Conservation (phyloP, 2,888 invertebrate species). For the Agrotis ipsilon region DNA sequence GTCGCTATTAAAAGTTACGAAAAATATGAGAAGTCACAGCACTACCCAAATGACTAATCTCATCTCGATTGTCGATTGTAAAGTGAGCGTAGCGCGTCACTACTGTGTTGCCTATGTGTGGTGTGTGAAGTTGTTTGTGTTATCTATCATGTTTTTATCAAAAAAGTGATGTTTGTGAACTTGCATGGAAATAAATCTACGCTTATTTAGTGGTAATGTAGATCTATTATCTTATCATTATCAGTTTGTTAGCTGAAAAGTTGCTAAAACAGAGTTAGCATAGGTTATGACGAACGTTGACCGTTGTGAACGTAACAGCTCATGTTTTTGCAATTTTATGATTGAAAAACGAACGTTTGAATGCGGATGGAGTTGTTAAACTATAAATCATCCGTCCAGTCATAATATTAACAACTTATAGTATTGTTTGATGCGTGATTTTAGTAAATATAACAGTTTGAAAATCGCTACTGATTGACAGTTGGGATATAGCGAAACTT, state of each 20-base stretch:
- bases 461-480: conserved; percentile 56
- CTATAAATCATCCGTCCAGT: conserved; percentile 54
- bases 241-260: conserved; percentile 75
- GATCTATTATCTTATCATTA: conserved; percentile 82
- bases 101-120: conserved; percentile 79
- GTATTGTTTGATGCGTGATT: conserved; percentile 37
- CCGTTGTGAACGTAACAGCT: conserved; percentile 69
- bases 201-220: conserved; percentile 87
- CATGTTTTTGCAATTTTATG: conserved; percentile 86
- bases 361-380: conserved; percentile 61
- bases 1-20: conserved; percentile 31
- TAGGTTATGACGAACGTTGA: conserved; percentile 83
- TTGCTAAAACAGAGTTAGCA: conserved; percentile 73
- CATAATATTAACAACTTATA: conserved; percentile 36
- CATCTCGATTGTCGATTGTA: conserved; percentile 57
- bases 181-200: conserved; percentile 83
- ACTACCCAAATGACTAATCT: conserved; percentile 60
- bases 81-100: conserved; percentile 71
- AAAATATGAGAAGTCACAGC: conserved; percentile 42
- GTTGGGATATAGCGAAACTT: conserved; percentile 39
- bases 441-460: conserved; percentile 35
- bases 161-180: conserved; percentile 87
- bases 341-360: conserved; percentile 72
- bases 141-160: conserved; percentile 90
- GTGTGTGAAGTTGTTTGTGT: conserved; percentile 83